A percentile compares a stretch with the other conserved stretches of the same genome.
Evolutionary conservation across 2,113 vertebrate species (phyloP).

Genomic region (Isurus oxyrinchus): DNA sequence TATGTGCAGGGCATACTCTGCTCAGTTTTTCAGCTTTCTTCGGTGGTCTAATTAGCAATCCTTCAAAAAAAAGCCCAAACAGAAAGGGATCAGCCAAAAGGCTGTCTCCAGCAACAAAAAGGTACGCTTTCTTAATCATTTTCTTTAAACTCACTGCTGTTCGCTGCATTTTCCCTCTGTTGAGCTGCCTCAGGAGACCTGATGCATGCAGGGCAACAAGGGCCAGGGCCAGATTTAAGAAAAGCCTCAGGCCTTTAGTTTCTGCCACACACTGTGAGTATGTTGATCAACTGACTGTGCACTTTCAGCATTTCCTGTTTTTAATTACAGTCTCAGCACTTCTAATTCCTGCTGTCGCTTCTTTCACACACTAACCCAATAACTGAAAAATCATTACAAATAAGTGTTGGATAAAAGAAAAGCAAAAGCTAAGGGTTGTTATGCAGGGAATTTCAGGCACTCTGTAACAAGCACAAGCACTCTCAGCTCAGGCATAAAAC

Average conservation of each 20-base stretch:
- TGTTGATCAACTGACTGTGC: background rate
- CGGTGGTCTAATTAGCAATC: background rate
- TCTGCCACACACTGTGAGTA: background rate
- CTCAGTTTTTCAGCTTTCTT: background rate
- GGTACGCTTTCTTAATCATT: background rate
- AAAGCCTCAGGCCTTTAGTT: background rate
- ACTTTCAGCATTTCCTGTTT: background rate
- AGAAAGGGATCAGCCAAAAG: background rate
- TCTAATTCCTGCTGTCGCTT: background rate
- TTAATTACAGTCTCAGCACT: background rate
- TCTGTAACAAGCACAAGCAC: background rate
- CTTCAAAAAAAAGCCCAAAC: background rate
- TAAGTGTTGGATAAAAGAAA: background rate
- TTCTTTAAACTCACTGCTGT: background rate
- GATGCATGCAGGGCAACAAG: background rate
- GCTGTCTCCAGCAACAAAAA: background rate
- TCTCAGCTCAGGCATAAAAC: background rate
- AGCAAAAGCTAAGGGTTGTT: background rate
- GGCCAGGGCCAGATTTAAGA: background rate
- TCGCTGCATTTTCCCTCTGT: background rate
- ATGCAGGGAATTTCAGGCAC: background rate
- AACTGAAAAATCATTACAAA: background rate
- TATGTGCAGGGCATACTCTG: background rate
- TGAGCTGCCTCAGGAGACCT: background rate
- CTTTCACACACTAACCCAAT: background rate